Evolutionary conservation across 2,888 invertebrate species (phyloP).

Genomic region (Trichogramma evanescens): DNA sequence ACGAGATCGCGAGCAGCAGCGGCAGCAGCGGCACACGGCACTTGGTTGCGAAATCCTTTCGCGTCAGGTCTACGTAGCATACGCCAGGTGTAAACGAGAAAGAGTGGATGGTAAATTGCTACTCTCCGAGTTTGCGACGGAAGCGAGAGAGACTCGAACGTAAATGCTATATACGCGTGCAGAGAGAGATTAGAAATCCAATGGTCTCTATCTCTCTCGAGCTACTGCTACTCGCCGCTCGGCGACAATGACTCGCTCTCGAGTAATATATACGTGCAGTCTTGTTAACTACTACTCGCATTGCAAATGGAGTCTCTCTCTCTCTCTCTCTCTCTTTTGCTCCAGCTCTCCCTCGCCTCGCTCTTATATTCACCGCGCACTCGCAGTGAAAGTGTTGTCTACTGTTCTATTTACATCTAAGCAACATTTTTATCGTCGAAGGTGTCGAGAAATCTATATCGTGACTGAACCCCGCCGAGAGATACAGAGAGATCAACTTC

Average conservation of each 20-base stretch:
- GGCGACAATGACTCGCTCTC: neutral
- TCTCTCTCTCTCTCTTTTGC: too few species aligned
- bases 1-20: constrained; percentile 6
- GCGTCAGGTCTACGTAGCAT: too few species aligned
- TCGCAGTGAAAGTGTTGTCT: constrained; percentile 7
- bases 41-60: too few species aligned
- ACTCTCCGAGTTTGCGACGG: neutral
- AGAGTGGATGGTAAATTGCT: neutral
- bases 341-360: too few species aligned
- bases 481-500: too few species aligned
- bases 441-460: constrained; percentile 11
- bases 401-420: neutral
- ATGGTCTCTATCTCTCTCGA: neutral
- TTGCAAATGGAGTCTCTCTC: neutral
- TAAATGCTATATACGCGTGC: neutral
- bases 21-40: neutral
- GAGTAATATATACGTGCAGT: neutral
- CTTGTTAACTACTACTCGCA: neutral
- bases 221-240: neutral
- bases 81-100: neutral
- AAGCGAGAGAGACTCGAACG: neutral
- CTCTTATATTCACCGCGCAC: neutral
- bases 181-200: constrained; percentile 2
- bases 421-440: neutral
- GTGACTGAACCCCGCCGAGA: neutral